Evolutionary conservation across 1,140 invertebrate species (phyloP).

Genomic region (Onthophagus taurus): DNA sequence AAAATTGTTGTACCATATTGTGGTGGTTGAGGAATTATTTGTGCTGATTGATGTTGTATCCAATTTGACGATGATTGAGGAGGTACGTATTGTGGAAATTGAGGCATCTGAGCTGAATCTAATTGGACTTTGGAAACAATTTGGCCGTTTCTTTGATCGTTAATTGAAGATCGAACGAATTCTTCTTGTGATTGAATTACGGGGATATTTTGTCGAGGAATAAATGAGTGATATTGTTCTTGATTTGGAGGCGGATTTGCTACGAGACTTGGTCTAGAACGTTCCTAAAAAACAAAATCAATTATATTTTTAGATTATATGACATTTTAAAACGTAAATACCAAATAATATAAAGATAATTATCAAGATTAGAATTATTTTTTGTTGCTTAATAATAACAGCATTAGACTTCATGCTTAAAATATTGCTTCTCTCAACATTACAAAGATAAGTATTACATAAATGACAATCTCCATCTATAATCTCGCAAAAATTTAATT

Average conservation of each 20-base stretch:
- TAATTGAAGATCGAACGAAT: conserved; percentile 26
- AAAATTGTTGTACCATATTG: conserved; percentile 19
- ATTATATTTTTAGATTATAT: too few relatives aligned
- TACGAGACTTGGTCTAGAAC: too few relatives aligned
- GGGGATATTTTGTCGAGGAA: conserved; percentile 4
- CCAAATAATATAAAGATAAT: too few relatives aligned
- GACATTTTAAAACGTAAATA: too few relatives aligned
- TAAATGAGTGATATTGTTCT: background rate
- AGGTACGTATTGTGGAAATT: conserved; percentile 8
- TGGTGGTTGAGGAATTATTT: conserved; percentile 23
- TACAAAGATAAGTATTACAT: too few relatives aligned
- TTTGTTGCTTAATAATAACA: too few relatives aligned
- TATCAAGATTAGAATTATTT: too few relatives aligned
- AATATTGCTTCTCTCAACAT: too few relatives aligned
- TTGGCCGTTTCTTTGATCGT: conserved; percentile 15
- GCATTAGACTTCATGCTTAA: too few relatives aligned
- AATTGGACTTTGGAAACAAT: conserved; percentile 15
- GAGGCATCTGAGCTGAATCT: conserved; percentile 19
- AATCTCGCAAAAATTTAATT: too few relatives aligned
- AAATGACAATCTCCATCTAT: too few relatives aligned
- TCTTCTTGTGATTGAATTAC: conserved; percentile 17
- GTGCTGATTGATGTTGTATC: conserved; percentile 24
- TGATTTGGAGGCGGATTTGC: conserved; percentile 3
- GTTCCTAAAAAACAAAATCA: too few relatives aligned
- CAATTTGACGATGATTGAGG: conserved; percentile 18